Evolutionary conservation across 37 sponge, comb jelly and placozoan species (phyloP), one percentile per base, ranked within the genome.

Genomic region (Amphimedon queenslandica): DNA sequence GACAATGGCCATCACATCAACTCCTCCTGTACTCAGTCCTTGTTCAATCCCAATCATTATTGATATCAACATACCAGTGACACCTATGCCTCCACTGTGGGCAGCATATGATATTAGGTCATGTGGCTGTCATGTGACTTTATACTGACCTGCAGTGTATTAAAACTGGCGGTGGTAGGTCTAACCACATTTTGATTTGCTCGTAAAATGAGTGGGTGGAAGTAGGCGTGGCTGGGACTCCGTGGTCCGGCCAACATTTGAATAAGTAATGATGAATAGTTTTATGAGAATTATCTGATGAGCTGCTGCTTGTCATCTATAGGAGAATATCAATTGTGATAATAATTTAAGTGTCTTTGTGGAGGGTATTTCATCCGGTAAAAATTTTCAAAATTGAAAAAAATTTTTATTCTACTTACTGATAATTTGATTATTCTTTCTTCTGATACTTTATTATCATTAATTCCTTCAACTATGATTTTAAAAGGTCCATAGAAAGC

Each of bases 211-310:
- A 34, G 23, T 80, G 76, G 28, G 74, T 11, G 38, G 75, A 42
- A n/a, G 73, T 38, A 13, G 76, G 69, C 67, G 65, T 39, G 1
- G 72, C 68, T 38, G 87, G 87, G 25, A 80, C 63, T 28, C 63
- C 72, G 29, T 86, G 69, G 34, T 86, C 81, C n/a, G 87, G 87
- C 87, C 87, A 86, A 11, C 75, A 31, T 24, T 75, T 86, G 51
- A 79, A 86, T 40, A 80, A 75, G 53, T 65, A 79, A 33, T 80
- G 87, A 32, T 25, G 5, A n/a, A 60, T 60, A 60, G 23, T 25
- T n/a, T 25, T 60, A 18, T 8, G 8, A 13, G 53, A 47, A 8
- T 47, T 47, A 47, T 18, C 13, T 18, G 53, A 47, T 18, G 53
- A 47, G 53, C 53, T 13, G n/a, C n/a, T n/a, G n/a, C n/a, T n/a